These are phyloP conservation scores for Eumerus sabulonum DNA, from an alignment of 2,888 invertebrate genomes.

Conservation along the genomic window DNA sequence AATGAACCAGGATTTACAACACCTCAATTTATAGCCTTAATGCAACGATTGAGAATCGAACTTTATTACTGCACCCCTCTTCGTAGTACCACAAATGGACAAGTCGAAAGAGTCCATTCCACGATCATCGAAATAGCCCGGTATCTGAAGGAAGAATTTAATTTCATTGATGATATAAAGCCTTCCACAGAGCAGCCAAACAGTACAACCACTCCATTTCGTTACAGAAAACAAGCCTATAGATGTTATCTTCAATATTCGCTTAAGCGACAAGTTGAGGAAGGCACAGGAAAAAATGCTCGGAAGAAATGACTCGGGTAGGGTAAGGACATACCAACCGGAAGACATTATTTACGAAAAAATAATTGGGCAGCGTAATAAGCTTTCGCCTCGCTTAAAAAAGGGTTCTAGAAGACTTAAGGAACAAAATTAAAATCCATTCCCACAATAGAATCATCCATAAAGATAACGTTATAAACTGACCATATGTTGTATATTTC, in stretches of 20 bases:
- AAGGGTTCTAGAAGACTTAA: slow-evolving; percentile 22
- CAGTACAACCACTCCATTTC: slow-evolving; percentile 23
- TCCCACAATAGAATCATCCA: slow-evolving; percentile 11
- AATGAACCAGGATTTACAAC: slow-evolving; percentile 30
- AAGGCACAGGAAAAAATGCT: slow-evolving; percentile 25
- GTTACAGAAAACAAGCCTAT: slow-evolving; percentile 13
- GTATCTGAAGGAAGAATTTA: slow-evolving; percentile 20
- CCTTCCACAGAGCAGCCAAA: slow-evolving; percentile 10
- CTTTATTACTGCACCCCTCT: slow-evolving; percentile 17
- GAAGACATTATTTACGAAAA: slow-evolving; percentile 20
- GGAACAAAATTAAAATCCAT: slow-evolving; percentile 17
- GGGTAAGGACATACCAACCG: slow-evolving; percentile 3
- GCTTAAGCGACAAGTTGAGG: not conserved
- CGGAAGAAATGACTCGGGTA: slow-evolving; percentile 15
- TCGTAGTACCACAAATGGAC: slow-evolving; percentile 36
- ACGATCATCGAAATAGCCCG: slow-evolving; percentile 23
- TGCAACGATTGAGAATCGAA: slow-evolving; percentile 22
- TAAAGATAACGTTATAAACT: slow-evolving; percentile 25
- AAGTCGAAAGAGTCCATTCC: slow-evolving; percentile 32
- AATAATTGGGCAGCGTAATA: slow-evolving; percentile 1
- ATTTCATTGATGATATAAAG: slow-evolving; percentile 9
- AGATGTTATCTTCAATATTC: slow-evolving; percentile 21
- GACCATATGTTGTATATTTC: too few species aligned
- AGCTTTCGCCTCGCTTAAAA: slow-evolving; percentile 20
- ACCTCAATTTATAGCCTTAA: slow-evolving; percentile 10